These are phyloP conservation scores for Channa argus DNA, from an alignment of 2,113 vertebrate genomes.

Conservation along the genomic window DNA sequence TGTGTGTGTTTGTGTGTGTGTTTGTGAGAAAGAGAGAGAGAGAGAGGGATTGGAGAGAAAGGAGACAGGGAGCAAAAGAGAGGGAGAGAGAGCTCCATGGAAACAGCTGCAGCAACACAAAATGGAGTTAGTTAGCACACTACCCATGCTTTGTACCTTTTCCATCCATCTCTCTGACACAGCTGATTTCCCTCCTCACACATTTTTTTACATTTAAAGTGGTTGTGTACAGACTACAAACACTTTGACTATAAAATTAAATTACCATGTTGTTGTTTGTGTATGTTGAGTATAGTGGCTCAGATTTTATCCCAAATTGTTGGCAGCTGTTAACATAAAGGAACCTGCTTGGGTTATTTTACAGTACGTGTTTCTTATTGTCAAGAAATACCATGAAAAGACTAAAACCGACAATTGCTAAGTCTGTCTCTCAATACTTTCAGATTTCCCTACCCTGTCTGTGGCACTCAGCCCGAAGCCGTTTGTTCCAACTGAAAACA, in stretches of 20 bases:
- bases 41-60: conserved; percentile 13
- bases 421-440: neutral
- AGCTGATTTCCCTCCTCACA: conserved; percentile 52
- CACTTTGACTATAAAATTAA: conserved; percentile 51
- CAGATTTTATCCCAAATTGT: conserved; percentile 16
- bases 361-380: neutral
- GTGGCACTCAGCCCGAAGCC: neutral
- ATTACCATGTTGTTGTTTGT: conserved; percentile 41
- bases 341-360: neutral
- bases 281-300: conserved; percentile 38
- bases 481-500: neutral
- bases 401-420: conserved; percentile 9
- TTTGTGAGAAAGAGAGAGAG: conserved; percentile 12
- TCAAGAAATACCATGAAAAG: conserved; percentile 21
- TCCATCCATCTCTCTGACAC: conserved; percentile 64
- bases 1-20: conserved; percentile 25
- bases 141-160: conserved; percentile 67
- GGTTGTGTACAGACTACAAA: conserved; percentile 29
- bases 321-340: conserved; percentile 20
- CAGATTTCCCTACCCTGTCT: neutral
- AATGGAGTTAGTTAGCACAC: conserved; percentile 79
- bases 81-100: conserved; percentile 75
- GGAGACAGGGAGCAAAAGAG: conserved; percentile 33
- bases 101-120: conserved; percentile 80
- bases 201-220: conserved; percentile 58